These are phyloP conservation scores for Capra hircus DNA, from an alignment of 2,113 vertebrate species.

Conservation along the genomic window DNA sequence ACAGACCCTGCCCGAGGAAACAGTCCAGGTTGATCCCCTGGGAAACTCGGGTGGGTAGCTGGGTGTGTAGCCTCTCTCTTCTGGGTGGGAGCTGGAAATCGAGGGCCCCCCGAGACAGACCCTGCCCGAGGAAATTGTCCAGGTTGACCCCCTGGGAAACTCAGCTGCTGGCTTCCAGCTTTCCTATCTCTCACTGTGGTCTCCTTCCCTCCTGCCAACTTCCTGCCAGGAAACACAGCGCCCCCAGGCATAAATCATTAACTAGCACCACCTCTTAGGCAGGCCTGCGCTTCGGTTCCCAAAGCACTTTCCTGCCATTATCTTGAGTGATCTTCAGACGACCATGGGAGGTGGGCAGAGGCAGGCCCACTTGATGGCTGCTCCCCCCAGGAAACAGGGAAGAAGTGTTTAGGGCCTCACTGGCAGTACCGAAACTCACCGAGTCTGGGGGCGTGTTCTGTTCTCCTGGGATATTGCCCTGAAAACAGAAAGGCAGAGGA, in stretches of 20 bases:
- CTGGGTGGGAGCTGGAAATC: neutral
- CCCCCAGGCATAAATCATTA: neutral
- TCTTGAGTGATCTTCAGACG: neutral
- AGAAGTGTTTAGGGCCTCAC: neutral
- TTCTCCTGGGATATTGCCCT: neutral
- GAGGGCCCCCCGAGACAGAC: neutral
- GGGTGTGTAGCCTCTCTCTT: neutral
- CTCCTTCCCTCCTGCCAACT: neutral
- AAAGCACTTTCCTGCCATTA: conserved; percentile 5
- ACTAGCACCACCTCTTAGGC: neutral
- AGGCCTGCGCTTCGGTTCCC: neutral
- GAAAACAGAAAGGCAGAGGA: neutral
- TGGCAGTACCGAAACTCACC: neutral
- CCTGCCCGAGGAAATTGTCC: neutral
- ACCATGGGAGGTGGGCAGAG: neutral
- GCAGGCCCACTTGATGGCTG: neutral
- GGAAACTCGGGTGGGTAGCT: neutral
- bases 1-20: neutral
- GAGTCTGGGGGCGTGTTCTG: neutral
- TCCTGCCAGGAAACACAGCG: conserved; percentile 23
- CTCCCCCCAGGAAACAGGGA: neutral
- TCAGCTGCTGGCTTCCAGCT: neutral
- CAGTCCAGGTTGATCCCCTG: neutral
- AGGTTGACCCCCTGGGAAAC: neutral
- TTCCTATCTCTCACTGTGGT: neutral